Conservation (phyloP, 2,113 vertebrate species). For the Thalassarche chlororhynchos region DNA sequence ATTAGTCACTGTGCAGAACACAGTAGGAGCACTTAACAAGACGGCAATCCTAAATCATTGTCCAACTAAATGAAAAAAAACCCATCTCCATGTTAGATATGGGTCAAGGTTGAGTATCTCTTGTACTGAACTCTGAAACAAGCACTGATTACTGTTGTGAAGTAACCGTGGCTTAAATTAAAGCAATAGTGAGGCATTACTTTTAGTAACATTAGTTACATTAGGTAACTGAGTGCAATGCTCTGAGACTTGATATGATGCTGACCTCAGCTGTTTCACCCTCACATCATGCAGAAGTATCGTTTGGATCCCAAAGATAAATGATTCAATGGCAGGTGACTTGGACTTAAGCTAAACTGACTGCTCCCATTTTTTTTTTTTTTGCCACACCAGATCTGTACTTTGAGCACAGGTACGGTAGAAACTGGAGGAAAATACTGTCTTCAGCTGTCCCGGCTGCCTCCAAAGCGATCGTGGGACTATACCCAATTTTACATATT, state of each 20-base stretch:
- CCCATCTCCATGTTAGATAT: neutral
- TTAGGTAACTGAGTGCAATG: constrained; percentile 12
- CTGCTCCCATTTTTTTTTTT: neutral
- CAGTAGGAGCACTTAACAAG: neutral
- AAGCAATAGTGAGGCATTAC: constrained; percentile 19
- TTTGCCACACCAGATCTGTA: neutral
- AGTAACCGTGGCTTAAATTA: constrained; percentile 12
- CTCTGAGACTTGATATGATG: neutral
- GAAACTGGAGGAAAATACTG: neutral
- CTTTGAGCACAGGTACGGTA: neutral
- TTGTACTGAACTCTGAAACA: constrained; percentile 18
- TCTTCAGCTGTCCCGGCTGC: neutral
- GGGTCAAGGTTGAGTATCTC: constrained; percentile 30
- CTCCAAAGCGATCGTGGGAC: neutral
- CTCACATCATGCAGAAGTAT: neutral
- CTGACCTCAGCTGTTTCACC: constrained; percentile 41
- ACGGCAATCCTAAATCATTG: constrained; percentile 13
- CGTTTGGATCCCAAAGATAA: neutral
- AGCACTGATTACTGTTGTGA: constrained; percentile 1
- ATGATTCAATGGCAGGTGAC: neutral
- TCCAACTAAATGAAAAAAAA: neutral
- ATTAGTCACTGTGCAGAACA: neutral
- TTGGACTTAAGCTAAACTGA: neutral
- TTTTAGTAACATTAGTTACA: neutral
- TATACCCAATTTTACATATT: neutral